Percentiles rank a stretch among this genome's conserved stretches.
Conservation (phyloP, 2,797 vertebrate species). For the Gymnothorax reevesii region DNA sequence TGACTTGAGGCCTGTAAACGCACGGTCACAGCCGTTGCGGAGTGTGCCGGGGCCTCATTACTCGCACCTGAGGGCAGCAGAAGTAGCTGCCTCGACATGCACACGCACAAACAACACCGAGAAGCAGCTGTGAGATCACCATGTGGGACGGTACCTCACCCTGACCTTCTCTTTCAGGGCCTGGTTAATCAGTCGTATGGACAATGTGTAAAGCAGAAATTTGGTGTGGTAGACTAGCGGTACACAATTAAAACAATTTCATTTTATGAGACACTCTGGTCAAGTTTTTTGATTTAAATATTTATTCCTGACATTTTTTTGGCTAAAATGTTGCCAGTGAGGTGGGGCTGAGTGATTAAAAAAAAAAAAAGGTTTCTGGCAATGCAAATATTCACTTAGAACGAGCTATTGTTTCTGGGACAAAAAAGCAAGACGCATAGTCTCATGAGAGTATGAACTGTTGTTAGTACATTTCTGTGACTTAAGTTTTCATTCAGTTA, state of each 20-base stretch:
- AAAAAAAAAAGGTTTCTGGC: no score
- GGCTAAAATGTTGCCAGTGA: no score
- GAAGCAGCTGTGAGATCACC: constrained; percentile 14
- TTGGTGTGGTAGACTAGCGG: neutral
- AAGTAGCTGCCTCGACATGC: neutral
- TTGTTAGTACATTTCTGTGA: no score
- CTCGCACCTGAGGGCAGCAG: neutral
- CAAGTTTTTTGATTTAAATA: no score
- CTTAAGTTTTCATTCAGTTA: neutral
- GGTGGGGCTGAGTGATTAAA: no score
- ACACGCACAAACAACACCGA: constrained; percentile 21
- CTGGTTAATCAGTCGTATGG: neutral
- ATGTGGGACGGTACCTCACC: neutral
- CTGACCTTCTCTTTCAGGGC: neutral
- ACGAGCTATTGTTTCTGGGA: no score
- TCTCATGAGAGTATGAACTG: no score
- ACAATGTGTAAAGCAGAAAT: neutral
- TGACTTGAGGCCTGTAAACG: neutral
- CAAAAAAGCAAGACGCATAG: no score
- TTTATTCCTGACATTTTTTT: no score
- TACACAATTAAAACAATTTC: no score
- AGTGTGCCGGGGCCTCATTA: neutral
- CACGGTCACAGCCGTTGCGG: neutral
- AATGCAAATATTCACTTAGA: no score
- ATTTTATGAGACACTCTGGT: no score